Evolutionary conservation across 2,888 invertebrate genomes (phyloP), one percentile per base, ranked within the genome.

Genomic region (Drosophila melanosoma): DNA sequence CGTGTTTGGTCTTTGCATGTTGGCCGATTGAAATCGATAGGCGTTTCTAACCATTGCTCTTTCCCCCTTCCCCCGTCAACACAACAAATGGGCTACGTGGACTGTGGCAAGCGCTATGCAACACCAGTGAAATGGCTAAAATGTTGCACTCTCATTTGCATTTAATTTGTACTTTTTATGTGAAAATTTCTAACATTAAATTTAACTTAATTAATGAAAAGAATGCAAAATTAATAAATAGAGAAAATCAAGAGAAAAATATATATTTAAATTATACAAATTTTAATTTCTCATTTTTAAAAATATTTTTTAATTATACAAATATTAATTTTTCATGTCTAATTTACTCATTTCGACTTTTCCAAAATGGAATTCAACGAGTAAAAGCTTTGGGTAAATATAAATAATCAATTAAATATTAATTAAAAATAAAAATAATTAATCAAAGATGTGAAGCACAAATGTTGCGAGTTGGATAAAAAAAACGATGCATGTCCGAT

Each of bases 11-110:
- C 66, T 63, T 66, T 63, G 65, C 61, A 49, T 52, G 61, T 63
- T 38, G 75, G 52, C 56, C 72, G 71, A 79, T 79, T 79, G 85
- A 75, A 87, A 90, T 89, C 70, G 82, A 86, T 86, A 90, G 89
- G 87, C 87, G 82, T 81, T 45, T 45, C 45, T 15, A 15, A 62
- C 74, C 78, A 40, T 29, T 20, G 58, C 61, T 42, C 33, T 6
- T 38, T 29, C 42, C 26, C 26, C 26, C 5, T 0, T 2, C 29
- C 29, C 1, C 29, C 56, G 29, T 8, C 35, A 36, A 15, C 58
- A 33, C 38, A 23, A 23, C 63, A 12, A 32, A 45, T 0, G 2
- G 26, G 35, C 17, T 40, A 15, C 23, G 3, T 49, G 0, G 32
- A 38, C 42, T 63, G 33, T 17, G 1, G 32, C 45, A 33, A 33